Evolutionary conservation across 1,140 invertebrate species (phyloP).

Genomic region (Hylaeus anthracinus): DNA sequence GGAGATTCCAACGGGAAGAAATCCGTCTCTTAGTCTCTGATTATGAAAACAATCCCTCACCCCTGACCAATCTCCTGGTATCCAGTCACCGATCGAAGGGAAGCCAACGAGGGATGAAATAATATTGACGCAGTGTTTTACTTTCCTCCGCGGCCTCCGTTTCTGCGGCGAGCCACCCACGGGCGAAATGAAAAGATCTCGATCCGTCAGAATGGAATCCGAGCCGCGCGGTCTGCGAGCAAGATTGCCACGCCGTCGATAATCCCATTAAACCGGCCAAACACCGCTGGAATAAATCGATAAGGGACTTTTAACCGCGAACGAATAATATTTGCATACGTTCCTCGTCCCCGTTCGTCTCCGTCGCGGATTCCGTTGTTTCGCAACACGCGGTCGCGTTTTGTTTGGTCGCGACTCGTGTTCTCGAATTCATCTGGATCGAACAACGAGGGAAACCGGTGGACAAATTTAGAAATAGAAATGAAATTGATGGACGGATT

Average conservation of each 20-base stretch:
- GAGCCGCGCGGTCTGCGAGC: not conserved
- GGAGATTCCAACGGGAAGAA: slow-evolving; percentile 13
- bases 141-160: slow-evolving; percentile 9
- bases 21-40: slow-evolving; percentile 36
- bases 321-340: slow-evolving; percentile 49
- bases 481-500: too few relatives aligned
- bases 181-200: slow-evolving; percentile 9
- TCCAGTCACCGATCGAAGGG: not conserved
- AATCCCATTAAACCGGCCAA: slow-evolving; percentile 60
- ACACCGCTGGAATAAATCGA: slow-evolving; percentile 57
- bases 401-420: not conserved
- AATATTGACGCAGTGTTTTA: slow-evolving; percentile 59
- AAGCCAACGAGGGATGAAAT: slow-evolving; percentile 28
- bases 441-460: too few relatives aligned
- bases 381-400: not conserved
- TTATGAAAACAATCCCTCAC: slow-evolving; percentile 59
- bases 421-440: too few relatives aligned
- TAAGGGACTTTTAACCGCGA: slow-evolving; percentile 43
- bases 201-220: not conserved
- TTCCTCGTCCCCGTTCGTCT: not conserved
- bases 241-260: slow-evolving; percentile 25
- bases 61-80: not conserved
- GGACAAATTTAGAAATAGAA: too few relatives aligned
- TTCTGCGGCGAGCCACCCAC: not conserved
- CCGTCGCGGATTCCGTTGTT: not conserved